A percentile compares a stretch with the other conserved stretches of the same genome.
Evolutionary conservation across 2,113 vertebrate species (phyloP).

Genomic region (Cryptotis parvus): DNA sequence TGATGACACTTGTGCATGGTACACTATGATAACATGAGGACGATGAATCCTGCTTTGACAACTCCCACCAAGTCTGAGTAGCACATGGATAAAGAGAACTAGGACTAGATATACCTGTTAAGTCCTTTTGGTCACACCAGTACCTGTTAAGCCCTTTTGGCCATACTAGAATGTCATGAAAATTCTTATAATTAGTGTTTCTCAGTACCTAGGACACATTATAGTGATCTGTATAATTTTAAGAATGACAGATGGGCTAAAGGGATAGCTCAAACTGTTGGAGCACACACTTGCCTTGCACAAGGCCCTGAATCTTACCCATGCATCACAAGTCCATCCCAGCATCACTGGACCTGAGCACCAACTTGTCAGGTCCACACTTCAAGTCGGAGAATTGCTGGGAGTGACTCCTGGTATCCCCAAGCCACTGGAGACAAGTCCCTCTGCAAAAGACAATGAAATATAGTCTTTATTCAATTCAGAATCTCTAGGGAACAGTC

Average conservation of each 20-base stretch:
- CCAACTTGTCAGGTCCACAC: too few species aligned
- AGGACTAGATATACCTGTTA: not conserved
- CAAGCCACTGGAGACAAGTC: too few species aligned
- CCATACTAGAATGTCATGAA: not conserved
- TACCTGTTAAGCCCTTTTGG: not conserved
- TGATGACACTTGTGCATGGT: not conserved
- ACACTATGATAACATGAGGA: not conserved
- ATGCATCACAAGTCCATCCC: too few species aligned
- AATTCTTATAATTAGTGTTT: not conserved
- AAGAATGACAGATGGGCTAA: too few species aligned
- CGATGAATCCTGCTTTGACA: not conserved
- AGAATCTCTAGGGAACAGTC: not conserved
- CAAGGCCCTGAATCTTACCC: too few species aligned
- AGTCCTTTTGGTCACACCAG: too few species aligned
- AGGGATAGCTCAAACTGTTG: too few species aligned
- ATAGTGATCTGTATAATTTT: not conserved
- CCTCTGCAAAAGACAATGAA: not conserved
- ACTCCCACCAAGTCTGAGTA: not conserved
- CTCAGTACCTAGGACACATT: not conserved
- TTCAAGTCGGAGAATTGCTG: too few species aligned
- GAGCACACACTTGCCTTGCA: too few species aligned
- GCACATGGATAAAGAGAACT: not conserved
- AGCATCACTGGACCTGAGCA: too few species aligned
- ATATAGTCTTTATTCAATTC: not conserved
- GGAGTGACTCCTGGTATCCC: too few species aligned